phyloP scores from a whole-genome alignment of 2,113 vertebrate species.

The Anarhynchus alexandrinus region DNA sequence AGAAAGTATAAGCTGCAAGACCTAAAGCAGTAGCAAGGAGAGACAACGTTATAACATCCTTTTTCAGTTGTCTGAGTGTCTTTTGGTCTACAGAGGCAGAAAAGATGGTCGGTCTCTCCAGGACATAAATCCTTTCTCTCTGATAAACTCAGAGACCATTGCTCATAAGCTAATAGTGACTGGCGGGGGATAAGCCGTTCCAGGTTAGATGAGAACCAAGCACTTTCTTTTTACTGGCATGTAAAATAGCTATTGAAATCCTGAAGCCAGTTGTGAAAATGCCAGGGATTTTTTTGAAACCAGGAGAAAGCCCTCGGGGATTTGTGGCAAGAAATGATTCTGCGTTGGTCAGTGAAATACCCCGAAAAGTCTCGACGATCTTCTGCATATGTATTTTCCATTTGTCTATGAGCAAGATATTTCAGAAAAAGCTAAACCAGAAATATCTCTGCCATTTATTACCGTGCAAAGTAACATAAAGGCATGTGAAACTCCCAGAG shows the following conservation, averaged over 20 bases:
- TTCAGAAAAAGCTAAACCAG: conserved; percentile 21
- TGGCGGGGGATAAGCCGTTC: not conserved
- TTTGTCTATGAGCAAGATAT: conserved; percentile 6
- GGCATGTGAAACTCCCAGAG: not conserved
- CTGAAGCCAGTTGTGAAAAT: conserved; percentile 45
- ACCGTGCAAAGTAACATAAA: not conserved
- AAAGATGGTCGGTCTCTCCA: not conserved
- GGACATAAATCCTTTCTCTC: conserved; percentile 1
- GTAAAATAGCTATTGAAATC: conserved; percentile 52
- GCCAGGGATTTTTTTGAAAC: conserved; percentile 42
- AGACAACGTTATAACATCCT: not conserved
- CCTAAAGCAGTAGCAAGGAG: not conserved
- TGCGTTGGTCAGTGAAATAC: conserved; percentile 15
- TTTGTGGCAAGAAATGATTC: conserved; percentile 34
- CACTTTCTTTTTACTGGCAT: not conserved
- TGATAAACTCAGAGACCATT: conserved; percentile 1
- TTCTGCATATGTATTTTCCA: conserved; percentile 16
- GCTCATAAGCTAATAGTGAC: conserved; percentile 5
- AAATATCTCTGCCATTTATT: not conserved
- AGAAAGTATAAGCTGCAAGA: not conserved
- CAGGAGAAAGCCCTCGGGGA: not conserved
- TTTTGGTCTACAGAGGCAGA: not conserved
- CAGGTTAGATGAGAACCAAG: conserved; percentile 28
- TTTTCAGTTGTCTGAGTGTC: not conserved
- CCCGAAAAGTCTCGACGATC: not conserved